Conservation (phyloP, 2,888 invertebrate genomes). For the Andrena marginata region DNA sequence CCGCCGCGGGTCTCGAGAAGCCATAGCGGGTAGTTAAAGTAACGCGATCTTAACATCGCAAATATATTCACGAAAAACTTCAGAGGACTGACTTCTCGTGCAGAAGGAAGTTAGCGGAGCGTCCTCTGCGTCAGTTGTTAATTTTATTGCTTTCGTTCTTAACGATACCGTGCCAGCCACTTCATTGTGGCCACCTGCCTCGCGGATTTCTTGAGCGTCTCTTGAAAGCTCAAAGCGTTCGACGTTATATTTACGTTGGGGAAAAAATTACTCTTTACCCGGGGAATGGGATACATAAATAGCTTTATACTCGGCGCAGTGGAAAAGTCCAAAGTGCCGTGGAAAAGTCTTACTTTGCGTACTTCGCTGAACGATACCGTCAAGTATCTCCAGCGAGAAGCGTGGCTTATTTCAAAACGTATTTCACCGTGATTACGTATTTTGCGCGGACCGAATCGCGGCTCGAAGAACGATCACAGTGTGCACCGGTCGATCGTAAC, state of each 20-base stretch:
- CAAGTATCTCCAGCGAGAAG: constrained; percentile 20
- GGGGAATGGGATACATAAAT: constrained; percentile 51
- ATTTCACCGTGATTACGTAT: constrained; percentile 39
- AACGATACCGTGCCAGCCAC: constrained; percentile 29
- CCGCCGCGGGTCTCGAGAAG: background rate
- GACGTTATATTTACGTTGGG: constrained; percentile 22
- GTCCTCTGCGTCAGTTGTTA: constrained; percentile 24
- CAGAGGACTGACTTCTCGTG: background rate
- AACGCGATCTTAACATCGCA: background rate
- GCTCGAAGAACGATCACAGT: constrained; percentile 12
- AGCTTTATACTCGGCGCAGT: constrained; percentile 53
- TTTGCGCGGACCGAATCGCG: constrained; percentile 13
- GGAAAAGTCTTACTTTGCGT: constrained; percentile 54
- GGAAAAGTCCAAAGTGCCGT: constrained; percentile 54
- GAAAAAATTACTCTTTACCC: constrained; percentile 40
- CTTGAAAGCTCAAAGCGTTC: constrained; percentile 31
- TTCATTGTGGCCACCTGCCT: constrained; percentile 26
- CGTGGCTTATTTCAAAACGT: constrained; percentile 37
- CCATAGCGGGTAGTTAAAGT: background rate
- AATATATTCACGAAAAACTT: constrained; percentile 1
- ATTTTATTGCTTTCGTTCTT: constrained; percentile 28
- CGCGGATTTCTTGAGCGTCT: constrained; percentile 48
- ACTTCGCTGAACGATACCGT: constrained; percentile 45
- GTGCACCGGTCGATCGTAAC: constrained; percentile 5
- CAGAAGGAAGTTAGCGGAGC: background rate